Percentiles rank a stretch among this genome's conserved stretches.
These are phyloP conservation scores for Oligia latruncula DNA, from an alignment of 2,888 invertebrate species.

Conservation along the genomic window DNA sequence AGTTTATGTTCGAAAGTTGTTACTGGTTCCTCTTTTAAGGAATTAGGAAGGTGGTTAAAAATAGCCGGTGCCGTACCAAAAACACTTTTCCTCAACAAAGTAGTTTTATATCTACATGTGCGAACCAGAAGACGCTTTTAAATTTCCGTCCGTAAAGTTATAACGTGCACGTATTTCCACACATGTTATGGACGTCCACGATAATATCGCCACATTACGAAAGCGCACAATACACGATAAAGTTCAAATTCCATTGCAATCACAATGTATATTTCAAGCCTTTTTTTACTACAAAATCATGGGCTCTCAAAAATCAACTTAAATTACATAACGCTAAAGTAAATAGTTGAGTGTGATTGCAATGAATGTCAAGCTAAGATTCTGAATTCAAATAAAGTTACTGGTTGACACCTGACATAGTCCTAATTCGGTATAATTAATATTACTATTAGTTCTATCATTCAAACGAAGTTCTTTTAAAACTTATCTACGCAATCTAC, in stretches of 20 bases:
- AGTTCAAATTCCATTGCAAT: background rate
- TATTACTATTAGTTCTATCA: slow-evolving; percentile 21
- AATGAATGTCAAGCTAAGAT: background rate
- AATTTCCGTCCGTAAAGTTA: too few species aligned
- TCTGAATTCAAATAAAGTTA: slow-evolving; percentile 1
- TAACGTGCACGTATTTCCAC: too few species aligned
- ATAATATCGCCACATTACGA: too few species aligned
- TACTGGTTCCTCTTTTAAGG: too few species aligned
- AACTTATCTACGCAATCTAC: slow-evolving; percentile 47
- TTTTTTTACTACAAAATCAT: background rate
- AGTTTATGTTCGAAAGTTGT: too few species aligned
- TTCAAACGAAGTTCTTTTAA: slow-evolving; percentile 23
- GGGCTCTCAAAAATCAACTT: background rate
- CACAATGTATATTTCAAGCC: background rate
- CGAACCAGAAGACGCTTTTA: too few species aligned
- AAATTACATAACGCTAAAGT: background rate
- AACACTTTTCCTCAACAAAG: too few species aligned
- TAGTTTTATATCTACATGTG: too few species aligned
- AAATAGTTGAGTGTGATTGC: background rate
- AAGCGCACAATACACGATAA: background rate
- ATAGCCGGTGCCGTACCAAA: too few species aligned
- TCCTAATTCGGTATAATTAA: slow-evolving; percentile 6
- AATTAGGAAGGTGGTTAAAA: too few species aligned
- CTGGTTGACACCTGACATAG: background rate
- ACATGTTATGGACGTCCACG: too few species aligned